Evolutionary conservation across 2,113 vertebrate species (phyloP).

Genomic region (Pygoscelis adeliae): DNA sequence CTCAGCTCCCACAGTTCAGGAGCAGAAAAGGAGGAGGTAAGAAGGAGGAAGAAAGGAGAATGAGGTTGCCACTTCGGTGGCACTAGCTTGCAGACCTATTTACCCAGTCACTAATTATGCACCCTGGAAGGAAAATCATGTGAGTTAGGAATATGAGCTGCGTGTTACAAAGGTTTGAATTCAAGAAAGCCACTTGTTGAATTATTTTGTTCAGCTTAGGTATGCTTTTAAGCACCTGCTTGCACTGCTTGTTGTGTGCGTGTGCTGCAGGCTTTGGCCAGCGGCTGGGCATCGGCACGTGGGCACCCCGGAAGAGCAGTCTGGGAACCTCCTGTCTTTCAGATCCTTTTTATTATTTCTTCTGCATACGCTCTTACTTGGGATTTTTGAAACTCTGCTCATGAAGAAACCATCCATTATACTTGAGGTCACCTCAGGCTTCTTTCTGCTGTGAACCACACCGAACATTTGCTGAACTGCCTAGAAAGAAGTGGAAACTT

Average conservation of each 20-base stretch:
- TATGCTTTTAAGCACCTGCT: background rate
- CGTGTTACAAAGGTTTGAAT: background rate
- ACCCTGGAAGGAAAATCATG: background rate
- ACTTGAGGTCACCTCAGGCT: background rate
- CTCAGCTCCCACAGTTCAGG: background rate
- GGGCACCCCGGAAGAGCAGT: background rate
- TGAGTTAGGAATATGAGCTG: background rate
- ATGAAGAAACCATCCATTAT: background rate
- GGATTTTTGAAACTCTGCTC: background rate
- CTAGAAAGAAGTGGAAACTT: background rate
- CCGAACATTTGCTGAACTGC: background rate
- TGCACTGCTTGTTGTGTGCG: background rate
- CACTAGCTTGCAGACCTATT: background rate
- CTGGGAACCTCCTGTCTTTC: background rate
- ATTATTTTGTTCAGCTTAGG: background rate
- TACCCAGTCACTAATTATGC: background rate
- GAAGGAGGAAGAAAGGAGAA: background rate
- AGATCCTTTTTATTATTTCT: background rate
- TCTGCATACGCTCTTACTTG: background rate
- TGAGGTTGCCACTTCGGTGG: background rate
- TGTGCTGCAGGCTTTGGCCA: background rate
- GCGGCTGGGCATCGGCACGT: rapidly evolving
- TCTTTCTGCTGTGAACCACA: background rate
- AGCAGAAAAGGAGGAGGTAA: background rate
- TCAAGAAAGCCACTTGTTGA: background rate